Evolutionary conservation across 2,113 vertebrate genomes (phyloP).

Genomic region (Brachypodius melanocephalos): DNA sequence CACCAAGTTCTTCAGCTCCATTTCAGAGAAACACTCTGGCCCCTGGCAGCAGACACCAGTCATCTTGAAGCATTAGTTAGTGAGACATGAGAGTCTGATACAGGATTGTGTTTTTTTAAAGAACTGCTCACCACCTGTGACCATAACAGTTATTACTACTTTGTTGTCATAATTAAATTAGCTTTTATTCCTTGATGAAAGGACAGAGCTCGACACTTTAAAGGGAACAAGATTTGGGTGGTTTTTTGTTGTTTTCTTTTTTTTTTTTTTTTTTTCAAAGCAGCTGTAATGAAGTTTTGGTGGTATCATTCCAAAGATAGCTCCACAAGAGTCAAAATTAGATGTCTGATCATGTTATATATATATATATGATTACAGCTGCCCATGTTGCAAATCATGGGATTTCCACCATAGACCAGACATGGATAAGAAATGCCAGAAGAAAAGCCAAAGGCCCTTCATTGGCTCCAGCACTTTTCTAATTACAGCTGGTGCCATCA

Average conservation of each 20-base stretch:
- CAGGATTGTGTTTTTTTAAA: neutral
- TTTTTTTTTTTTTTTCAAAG: neutral
- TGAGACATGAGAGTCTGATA: neutral
- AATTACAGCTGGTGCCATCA: neutral
- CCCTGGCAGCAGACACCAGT: neutral
- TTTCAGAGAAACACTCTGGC: neutral
- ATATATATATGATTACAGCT: neutral
- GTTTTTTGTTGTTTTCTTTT: no score
- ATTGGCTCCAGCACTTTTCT: neutral
- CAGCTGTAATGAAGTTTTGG: neutral
- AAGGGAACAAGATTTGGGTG: neutral
- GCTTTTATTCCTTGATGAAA: neutral
- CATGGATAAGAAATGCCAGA: neutral
- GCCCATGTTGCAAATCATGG: neutral
- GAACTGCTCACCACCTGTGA: neutral
- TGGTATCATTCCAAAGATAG: neutral
- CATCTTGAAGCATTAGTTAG: neutral
- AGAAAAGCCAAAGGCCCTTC: neutral
- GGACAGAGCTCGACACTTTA: rapidly evolving
- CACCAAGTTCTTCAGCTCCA: neutral
- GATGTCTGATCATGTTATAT: neutral
- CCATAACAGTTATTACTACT: neutral
- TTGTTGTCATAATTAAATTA: neutral
- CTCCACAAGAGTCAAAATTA: neutral
- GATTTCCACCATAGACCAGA: neutral